Percentiles rank a stretch among this genome's conserved stretches.
These are phyloP conservation scores for Olivierus martensii DNA, from an alignment of 1,140 invertebrate species.

Conservation along the genomic window DNA sequence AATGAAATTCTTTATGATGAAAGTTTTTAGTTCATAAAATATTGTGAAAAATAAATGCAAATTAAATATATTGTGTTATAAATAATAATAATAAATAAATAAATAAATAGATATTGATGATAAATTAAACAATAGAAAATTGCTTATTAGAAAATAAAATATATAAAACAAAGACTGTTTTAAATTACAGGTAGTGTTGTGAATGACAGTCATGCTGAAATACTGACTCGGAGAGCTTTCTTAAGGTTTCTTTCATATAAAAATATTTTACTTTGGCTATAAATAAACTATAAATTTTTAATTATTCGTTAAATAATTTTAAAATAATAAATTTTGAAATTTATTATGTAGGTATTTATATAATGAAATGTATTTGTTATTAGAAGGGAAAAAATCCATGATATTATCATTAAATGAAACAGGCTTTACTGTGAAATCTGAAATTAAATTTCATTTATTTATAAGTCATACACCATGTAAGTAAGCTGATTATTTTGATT, in stretches of 20 bases:
- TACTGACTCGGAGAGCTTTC: slow-evolving; percentile 66
- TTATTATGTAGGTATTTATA: slow-evolving; percentile 15
- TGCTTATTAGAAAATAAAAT: too few relatives aligned
- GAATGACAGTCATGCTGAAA: slow-evolving; percentile 85
- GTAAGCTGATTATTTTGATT: too few relatives aligned
- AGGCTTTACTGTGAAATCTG: slow-evolving; percentile 34
- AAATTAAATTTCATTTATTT: slow-evolving; percentile 66
- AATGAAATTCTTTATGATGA: too few relatives aligned
- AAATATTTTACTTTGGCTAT: slow-evolving; percentile 36
- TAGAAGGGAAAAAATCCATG: slow-evolving; percentile 1
- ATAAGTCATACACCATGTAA: slow-evolving; percentile 70
- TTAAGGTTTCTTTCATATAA: slow-evolving; percentile 57
- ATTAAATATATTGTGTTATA: too few relatives aligned
- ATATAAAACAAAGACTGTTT: too few relatives aligned
- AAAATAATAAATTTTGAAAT: not conserved
- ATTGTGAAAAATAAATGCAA: too few relatives aligned
- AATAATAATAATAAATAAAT: too few relatives aligned
- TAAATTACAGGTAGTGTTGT: slow-evolving; percentile 42
- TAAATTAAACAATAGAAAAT: too few relatives aligned
- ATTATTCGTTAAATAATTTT: too few relatives aligned
- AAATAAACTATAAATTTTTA: slow-evolving; percentile 18
- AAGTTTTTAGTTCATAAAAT: too few relatives aligned
- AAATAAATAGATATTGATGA: too few relatives aligned
- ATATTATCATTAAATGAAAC: slow-evolving; percentile 5
- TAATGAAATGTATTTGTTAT: slow-evolving; percentile 9